phyloP scores from a whole-genome alignment of 2,888 invertebrate genomes.

The Aricia artaxerxes region DNA sequence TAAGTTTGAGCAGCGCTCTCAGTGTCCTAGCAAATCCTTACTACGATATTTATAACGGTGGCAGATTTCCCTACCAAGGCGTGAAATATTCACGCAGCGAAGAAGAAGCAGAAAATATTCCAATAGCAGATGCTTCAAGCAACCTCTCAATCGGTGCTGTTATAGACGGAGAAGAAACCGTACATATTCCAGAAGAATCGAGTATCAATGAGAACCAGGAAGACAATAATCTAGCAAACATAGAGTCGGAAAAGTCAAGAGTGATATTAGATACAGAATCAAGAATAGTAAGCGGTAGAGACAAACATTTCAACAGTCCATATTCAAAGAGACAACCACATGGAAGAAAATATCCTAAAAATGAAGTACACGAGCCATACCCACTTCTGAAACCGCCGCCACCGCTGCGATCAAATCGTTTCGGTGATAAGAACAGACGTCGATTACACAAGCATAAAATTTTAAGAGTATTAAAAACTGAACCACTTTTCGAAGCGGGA shows the following conservation, averaged over 20 bases:
- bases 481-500: constrained; percentile 64
- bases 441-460: constrained; percentile 58
- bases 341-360: constrained; percentile 63
- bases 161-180: constrained; percentile 65
- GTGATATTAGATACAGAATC: constrained; percentile 49
- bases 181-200: constrained; percentile 54
- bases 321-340: constrained; percentile 53
- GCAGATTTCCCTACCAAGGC: constrained; percentile 66
- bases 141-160: constrained; percentile 75
- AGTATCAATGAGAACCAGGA: constrained; percentile 58
- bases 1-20: constrained; percentile 55
- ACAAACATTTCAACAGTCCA: constrained; percentile 58
- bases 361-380: constrained; percentile 63
- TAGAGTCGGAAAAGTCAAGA: constrained; percentile 57
- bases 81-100: constrained; percentile 74
- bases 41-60: constrained; percentile 61
- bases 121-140: constrained; percentile 67
- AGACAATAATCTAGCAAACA: constrained; percentile 49
- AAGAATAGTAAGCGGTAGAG: constrained; percentile 53
- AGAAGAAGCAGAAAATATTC: constrained; percentile 72
- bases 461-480: constrained; percentile 58
- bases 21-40: constrained; percentile 58
- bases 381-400: constrained; percentile 73
- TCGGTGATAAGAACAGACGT: constrained; percentile 55
- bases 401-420: constrained; percentile 52